Evolutionary conservation across 2,113 vertebrate species (phyloP).

Genomic region (Phasianus colchicus): DNA sequence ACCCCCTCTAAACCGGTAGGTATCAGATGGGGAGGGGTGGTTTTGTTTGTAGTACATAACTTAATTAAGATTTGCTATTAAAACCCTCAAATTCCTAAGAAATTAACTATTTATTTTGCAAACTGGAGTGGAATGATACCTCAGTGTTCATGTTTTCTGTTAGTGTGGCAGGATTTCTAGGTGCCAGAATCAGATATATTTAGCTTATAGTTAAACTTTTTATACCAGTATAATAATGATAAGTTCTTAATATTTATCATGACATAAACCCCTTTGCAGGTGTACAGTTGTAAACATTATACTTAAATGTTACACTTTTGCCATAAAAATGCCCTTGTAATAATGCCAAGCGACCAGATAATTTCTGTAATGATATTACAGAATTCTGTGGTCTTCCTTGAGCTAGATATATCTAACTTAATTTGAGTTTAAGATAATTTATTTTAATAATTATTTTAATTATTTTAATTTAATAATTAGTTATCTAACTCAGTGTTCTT

Average conservation of each 20-base stretch:
- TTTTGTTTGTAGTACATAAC: accelerated
- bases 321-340: not conserved
- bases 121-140: not conserved
- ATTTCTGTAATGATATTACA: not conserved
- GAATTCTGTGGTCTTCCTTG: not conserved
- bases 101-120: not conserved
- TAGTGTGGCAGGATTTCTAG: not conserved
- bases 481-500: not conserved
- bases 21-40: not conserved
- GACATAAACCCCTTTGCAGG: not conserved
- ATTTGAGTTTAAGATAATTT: not conserved
- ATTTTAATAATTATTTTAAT: not conserved
- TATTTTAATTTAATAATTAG: not conserved
- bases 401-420: not conserved
- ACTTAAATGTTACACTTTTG: not conserved
- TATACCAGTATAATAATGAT: not conserved
- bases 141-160: not conserved
- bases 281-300: not conserved
- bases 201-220: not conserved
- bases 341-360: not conserved
- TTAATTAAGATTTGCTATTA: not conserved
- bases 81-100: not conserved
- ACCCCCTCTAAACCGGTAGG: conserved; percentile 61
- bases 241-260: not conserved
- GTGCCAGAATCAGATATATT: not conserved